These are phyloP conservation scores for Naso thynnoides DNA, from an alignment of 2,797 vertebrate genomes.

Conservation along the genomic window DNA sequence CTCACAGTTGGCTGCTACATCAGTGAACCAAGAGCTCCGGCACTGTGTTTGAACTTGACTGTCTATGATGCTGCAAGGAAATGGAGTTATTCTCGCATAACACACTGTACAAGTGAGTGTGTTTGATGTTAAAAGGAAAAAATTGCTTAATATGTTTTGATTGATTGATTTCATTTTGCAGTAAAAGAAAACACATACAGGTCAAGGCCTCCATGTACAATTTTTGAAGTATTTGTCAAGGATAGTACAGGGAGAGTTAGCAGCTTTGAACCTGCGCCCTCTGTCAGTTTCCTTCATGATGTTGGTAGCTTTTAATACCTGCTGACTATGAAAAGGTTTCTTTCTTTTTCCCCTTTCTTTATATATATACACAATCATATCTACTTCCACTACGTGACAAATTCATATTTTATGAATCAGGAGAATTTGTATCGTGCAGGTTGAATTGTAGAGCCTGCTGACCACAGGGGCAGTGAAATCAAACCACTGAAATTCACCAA, in stretches of 20 bases:
- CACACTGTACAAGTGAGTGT: background rate
- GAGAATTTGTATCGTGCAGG: background rate
- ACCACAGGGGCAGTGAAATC: constrained; percentile 23
- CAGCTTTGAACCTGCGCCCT: too few species aligned
- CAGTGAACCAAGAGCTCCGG: constrained; percentile 3
- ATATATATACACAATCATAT: background rate
- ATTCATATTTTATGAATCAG: constrained; percentile 5
- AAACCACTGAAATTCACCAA: constrained; percentile 24
- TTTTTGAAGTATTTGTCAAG: too few species aligned
- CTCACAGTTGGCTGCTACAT: background rate
- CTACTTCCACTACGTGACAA: background rate
- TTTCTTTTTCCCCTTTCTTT: background rate
- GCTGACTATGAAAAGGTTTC: too few species aligned
- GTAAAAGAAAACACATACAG: too few species aligned
- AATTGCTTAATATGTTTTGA: background rate
- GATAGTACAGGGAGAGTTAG: too few species aligned
- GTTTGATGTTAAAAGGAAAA: background rate
- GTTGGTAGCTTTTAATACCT: too few species aligned
- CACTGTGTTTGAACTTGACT: constrained; percentile 1
- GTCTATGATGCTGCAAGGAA: background rate
- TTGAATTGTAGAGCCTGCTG: background rate
- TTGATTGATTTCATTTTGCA: too few species aligned
- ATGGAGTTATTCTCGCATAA: background rate
- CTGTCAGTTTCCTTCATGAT: too few species aligned
- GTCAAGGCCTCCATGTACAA: too few species aligned